Evolutionary conservation across 2,888 invertebrate species (phyloP), one percentile per base, ranked within the genome.

Genomic region (Ochlodes sylvanus): DNA sequence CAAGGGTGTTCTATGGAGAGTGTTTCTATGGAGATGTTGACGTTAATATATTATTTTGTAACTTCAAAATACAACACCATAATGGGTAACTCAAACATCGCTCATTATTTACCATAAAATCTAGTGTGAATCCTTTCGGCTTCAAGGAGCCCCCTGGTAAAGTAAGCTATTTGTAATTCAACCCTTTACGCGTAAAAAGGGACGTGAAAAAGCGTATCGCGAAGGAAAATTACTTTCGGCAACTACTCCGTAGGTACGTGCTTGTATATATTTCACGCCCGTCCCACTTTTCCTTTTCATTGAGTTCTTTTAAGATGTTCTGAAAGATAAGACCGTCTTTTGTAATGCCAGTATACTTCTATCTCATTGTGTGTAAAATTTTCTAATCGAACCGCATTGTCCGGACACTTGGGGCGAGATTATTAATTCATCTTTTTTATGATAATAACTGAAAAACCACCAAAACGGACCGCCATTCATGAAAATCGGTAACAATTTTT

Each of bases 271-370:
- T 50, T 50, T 50, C 50, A 50, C 50, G 19, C 19, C 12, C 17
- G 10, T 19, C 19, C 50, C 19, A 50, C 12, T 50, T 50, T 50
- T 50, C 50, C 50, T 50, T 50, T 50, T 50, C 50, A 50, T 19
- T 50, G 50, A 50, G 19, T 50, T 50, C 50, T 50, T 50, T 47
- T 50, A 50, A 50, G 50, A 50, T 50, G 50, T 19, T 50, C 50
- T 50, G 50, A 10, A 50, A 50, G 50, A 50, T 50, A 50, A 50
- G 19, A 19, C 50, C 50, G 12, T 10, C 50, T 50, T 19, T 19
- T 47, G 47, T 47, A 19, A 2, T 19, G 10, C 4, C 12, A 19
- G 50, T 19, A 12, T 50, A 3, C 12, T 50, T 9, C 50, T 50
- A 12, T 19, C 50, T 50, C 19, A 50, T 19, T 50, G 17, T 47